Evolutionary conservation across 37 sponge, comb jelly and placozoan species (phyloP).

Genomic region (Amphimedon queenslandica): DNA sequence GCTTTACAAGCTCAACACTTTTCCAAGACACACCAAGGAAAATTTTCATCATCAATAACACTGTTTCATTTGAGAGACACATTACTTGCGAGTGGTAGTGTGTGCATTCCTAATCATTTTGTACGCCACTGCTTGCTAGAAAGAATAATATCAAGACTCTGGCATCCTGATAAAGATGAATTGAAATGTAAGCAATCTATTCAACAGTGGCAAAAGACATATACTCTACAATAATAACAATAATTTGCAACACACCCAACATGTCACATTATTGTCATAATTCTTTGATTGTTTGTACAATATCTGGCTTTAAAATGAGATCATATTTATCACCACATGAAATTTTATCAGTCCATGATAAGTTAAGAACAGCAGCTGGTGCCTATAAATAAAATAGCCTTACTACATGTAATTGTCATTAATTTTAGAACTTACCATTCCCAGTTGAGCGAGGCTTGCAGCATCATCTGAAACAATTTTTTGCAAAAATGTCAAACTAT

Average conservation of each 20-base stretch:
- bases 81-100: background rate
- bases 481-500: slow-evolving; percentile 36
- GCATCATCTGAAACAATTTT: slow-evolving; percentile 34
- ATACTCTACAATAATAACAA: too few species aligned
- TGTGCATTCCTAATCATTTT: background rate
- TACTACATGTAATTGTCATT: background rate
- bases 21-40: background rate
- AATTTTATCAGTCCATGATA: too few species aligned
- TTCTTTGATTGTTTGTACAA: background rate
- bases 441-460: slow-evolving; percentile 36
- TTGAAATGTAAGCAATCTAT: background rate
- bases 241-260: background rate
- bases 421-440: slow-evolving; percentile 52
- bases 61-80: background rate
- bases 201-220: background rate
- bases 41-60: background rate
- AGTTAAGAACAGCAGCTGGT: slow-evolving; percentile 60
- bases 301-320: too few species aligned
- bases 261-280: background rate
- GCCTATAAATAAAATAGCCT: slow-evolving; percentile 43
- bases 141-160: background rate
- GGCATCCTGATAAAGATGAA: background rate
- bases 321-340: too few species aligned
- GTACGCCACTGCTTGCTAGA: background rate
- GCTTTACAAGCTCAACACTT: background rate